Percentiles rank a stretch among this genome's conserved stretches.
phyloP scores from a whole-genome alignment of 2,113 vertebrate species.

The Isichthys henryi region DNA sequence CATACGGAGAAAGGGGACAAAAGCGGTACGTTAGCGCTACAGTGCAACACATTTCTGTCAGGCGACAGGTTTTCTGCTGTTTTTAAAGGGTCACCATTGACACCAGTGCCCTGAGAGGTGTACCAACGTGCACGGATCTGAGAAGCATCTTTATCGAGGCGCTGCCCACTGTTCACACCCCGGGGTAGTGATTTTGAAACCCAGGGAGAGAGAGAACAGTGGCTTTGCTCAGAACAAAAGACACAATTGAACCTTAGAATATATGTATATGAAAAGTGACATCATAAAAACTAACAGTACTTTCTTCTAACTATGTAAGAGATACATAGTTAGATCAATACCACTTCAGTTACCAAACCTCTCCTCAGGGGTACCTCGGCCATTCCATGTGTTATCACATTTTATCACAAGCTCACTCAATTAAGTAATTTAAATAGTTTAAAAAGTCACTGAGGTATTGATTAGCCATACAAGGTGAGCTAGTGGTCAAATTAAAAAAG shows the following conservation, averaged over 20 bases:
- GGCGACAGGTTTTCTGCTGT: not conserved
- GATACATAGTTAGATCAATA: too few species aligned
- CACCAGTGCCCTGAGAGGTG: not conserved
- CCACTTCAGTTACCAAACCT: too few species aligned
- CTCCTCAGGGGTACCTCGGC: too few species aligned
- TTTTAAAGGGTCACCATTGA: not conserved
- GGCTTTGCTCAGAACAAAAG: not conserved
- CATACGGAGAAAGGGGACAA: not conserved
- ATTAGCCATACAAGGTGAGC: too few species aligned
- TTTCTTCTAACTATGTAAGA: too few species aligned
- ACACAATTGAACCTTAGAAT: too few species aligned
- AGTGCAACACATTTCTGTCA: not conserved
- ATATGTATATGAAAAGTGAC: not conserved
- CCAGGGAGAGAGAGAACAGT: not conserved
- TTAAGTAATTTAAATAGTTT: too few species aligned
- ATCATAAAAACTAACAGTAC: too few species aligned
- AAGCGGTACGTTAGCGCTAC: not conserved
- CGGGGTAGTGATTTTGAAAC: not conserved
- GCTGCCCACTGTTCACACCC: not conserved
- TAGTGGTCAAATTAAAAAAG: too few species aligned
- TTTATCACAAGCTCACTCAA: too few species aligned
- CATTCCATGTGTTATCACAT: too few species aligned
- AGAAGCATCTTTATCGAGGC: not conserved
- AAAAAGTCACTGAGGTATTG: too few species aligned
- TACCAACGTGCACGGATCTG: not conserved